Base-by-base conservation (phyloP, 1,140 invertebrate genomes). In the Drosophila biarmipes region DNA sequence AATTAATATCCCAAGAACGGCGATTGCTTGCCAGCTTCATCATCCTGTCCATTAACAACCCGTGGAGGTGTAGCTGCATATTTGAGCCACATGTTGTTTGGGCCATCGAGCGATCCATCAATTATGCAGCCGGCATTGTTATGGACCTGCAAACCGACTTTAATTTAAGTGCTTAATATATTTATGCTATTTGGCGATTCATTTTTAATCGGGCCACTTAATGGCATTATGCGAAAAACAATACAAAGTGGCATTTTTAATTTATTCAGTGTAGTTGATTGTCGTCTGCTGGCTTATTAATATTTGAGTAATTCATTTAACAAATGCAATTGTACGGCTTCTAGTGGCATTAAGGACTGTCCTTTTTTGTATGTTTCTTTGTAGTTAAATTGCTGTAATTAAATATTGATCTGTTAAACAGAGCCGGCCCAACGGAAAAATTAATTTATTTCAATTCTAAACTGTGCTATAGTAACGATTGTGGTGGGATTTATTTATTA, bases 11-110 rank as follows among this genome's bases (percentile, higher is more conserved):
- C 46, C 46, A 56, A 37, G 40, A 35, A 48, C 4, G 29, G 55
- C 6, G 34, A 24, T 24, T 24, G 24, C 24, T 24, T 24, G 24
- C 24, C 24, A 35, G n/a, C 49, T 55, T n/a, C 12, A 55, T 45
- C 62, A 69, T 38, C 12, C 63, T 69, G 66, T 46, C 64, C 64
- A 69, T 69, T 69, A 68, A 55, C 27, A 49, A 38, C 10, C 15
- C 27, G 10, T 12, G n/a, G 14, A 37, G 5, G 17, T 52, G 35
- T 19, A 29, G 29, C 45, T 51, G 63, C 45, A 69, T 24, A 45
- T 53, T 35, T 35, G 37, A 37, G 31, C 24, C 8, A 48, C 63
- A 31, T 38, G 45, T 68, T 45, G 31, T 54, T 27, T 66, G 58
- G 58, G 58, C 42, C 63, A 64, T 24, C 37, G 34, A 11, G 62